Evolutionary conservation across 2,888 invertebrate genomes (phyloP), one percentile per base, ranked within the genome.

Genomic region (Keiferia lycopersicella): DNA sequence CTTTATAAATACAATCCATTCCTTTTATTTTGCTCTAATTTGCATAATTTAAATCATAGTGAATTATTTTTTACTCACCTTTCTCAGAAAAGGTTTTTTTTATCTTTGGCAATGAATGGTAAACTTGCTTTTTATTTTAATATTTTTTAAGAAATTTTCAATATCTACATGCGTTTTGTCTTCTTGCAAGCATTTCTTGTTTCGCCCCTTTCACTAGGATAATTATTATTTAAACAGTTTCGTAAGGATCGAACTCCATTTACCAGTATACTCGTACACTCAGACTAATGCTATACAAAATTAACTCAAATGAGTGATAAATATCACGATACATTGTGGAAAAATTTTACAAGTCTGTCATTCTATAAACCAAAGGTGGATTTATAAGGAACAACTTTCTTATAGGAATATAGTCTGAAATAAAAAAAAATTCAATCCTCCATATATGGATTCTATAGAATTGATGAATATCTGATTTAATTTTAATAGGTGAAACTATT

Each of bases 131-230:
- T 58, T 18, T 39, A 4, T 16, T 38, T 18, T 34, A 26, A 7
- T 34, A 34, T 8, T 34, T 34, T 58, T 38, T 58, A 30, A 16
- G 34, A 26, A 34, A 12, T 58, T 30, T 45, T 58, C 3, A 18
- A 18, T 66, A 66, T 66, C 61, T 56, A 56, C 56, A 56, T 56
- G 56, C 56, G n/a, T 34, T 50, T 18, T 14, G 12, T 26, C 3
- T 16, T 30, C 7, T 14, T 22, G 51, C 56, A 30, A 56, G 26
- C 16, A 56, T 30, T 56, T 56, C 56, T 56, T n/a, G 3, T n/a
- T 56, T 56, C 30, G 30, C 56, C 26, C 30, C 14, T 41, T 34
- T 60, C 20, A 45, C 20, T 63, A 39, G 64, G 41, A 56, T 30
- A 56, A 56, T 34, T 56, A 56, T 61, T 61, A 38, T 18, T 50